A percentile compares a stretch with the other conserved stretches of the same genome.
Evolutionary conservation across 2,113 vertebrate genomes (phyloP).

Genomic region (Oryzias celebensis): DNA sequence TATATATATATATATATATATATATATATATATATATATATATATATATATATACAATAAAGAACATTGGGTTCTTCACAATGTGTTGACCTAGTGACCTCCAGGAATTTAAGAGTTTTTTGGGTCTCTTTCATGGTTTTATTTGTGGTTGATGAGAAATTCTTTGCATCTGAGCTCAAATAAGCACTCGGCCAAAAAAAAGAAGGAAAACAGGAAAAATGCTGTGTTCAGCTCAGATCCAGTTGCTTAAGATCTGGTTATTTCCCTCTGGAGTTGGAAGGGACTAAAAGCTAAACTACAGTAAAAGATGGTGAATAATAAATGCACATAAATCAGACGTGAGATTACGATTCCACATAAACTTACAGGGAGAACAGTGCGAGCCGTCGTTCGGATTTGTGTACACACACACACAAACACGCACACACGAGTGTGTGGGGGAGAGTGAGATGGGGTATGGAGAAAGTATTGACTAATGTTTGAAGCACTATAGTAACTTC

Average conservation of each 20-base stretch:
- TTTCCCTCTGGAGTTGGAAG: neutral
- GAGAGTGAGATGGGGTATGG: slow-evolving; percentile 39
- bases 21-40: neutral
- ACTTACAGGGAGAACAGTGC: too few relatives aligned
- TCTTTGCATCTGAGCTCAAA: too few relatives aligned
- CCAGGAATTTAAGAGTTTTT: too few relatives aligned
- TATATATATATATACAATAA: neutral
- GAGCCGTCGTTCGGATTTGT: too few relatives aligned
- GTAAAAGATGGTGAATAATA: too few relatives aligned
- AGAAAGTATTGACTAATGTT: slow-evolving; percentile 43
- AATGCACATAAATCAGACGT: too few relatives aligned
- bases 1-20: neutral
- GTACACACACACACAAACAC: too few relatives aligned
- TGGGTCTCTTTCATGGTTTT: too few relatives aligned
- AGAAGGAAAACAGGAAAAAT: neutral
- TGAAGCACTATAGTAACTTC: slow-evolving; percentile 47
- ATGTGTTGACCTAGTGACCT: neutral
- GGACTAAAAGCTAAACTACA: too few relatives aligned
- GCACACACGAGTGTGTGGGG: slow-evolving; percentile 30
- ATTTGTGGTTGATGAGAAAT: too few relatives aligned
- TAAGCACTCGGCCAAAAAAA: neutral
- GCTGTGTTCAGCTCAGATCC: neutral
- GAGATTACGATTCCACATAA: too few relatives aligned
- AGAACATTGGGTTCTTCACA: neutral
- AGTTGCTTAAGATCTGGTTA: neutral